Evolutionary conservation across 2,113 vertebrate species (phyloP).

Genomic region (Macquaria australasica): DNA sequence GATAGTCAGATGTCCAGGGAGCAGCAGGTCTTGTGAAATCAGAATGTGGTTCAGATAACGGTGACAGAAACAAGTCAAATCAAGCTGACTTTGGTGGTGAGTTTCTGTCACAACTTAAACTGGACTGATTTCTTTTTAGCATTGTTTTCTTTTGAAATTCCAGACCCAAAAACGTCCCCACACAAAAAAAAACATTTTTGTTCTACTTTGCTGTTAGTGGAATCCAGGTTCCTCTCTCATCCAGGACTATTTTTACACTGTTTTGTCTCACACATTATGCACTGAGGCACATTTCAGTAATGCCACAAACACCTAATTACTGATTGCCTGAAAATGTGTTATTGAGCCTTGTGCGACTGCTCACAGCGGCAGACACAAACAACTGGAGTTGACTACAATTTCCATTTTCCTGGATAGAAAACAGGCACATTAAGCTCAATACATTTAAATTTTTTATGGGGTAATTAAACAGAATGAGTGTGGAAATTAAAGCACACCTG

Average conservation of each 20-base stretch:
- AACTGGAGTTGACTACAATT: neutral
- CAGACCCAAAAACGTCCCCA: neutral
- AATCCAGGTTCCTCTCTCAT: conserved; percentile 8
- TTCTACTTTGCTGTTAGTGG: conserved; percentile 1
- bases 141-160: neutral
- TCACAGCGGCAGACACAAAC: conserved; percentile 2
- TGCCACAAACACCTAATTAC: conserved; percentile 17
- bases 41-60: neutral
- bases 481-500: conserved; percentile 22
- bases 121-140: neutral
- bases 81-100: neutral
- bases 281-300: neutral
- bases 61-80: neutral
- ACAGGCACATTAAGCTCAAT: conserved; percentile 6
- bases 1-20: neutral
- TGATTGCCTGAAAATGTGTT: conserved; percentile 2
- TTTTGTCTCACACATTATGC: conserved; percentile 10
- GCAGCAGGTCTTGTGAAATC: conserved; percentile 11
- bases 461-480: conserved; percentile 19
- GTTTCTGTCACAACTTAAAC: neutral
- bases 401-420: neutral
- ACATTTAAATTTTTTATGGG: neutral
- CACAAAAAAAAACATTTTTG: neutral
- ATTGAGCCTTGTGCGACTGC: neutral
- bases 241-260: conserved; percentile 22